Percentiles rank a stretch among this genome's conserved stretches.
These are phyloP conservation scores for Dorcus hopei DNA, from an alignment of 2,888 invertebrate species.

Conservation along the genomic window DNA sequence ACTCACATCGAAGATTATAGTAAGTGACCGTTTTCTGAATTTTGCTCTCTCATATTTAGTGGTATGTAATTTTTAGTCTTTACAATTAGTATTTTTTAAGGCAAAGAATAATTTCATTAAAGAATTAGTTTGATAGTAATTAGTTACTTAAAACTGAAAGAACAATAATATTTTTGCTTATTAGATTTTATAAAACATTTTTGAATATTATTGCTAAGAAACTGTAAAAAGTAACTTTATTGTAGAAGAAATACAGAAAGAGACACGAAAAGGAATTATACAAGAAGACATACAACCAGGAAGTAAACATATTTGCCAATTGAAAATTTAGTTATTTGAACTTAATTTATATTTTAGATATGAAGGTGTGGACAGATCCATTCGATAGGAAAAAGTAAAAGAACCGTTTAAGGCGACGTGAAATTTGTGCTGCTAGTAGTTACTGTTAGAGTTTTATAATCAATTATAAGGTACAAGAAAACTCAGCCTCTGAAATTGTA, in stretches of 20 bases:
- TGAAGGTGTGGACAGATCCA: constrained; percentile 57
- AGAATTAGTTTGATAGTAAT: too few relatives aligned
- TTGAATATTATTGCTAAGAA: background rate
- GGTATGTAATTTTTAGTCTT: background rate
- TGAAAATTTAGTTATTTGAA: constrained; percentile 4
- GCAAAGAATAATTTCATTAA: too few relatives aligned
- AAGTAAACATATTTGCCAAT: constrained; percentile 44
- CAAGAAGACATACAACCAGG: constrained; percentile 59
- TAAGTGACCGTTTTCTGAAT: constrained; percentile 38
- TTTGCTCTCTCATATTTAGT: constrained; percentile 6
- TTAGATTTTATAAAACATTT: background rate
- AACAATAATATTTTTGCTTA: too few relatives aligned
- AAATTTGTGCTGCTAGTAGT: too few relatives aligned
- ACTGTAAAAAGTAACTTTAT: constrained; percentile 8
- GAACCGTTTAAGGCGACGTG: too few relatives aligned
- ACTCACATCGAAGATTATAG: constrained; percentile 59
- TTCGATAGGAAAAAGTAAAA: constrained; percentile 48
- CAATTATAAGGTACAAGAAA: too few relatives aligned
- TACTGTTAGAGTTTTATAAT: too few relatives aligned
- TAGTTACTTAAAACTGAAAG: too few relatives aligned
- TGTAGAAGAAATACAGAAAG: constrained; percentile 51
- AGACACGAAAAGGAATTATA: constrained; percentile 49
- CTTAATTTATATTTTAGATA: constrained; percentile 43
- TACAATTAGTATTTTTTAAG: background rate
- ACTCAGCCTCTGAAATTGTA: too few relatives aligned